Base-by-base conservation (phyloP, 2,797 vertebrate species). In the Pteropus rufus region DNA sequence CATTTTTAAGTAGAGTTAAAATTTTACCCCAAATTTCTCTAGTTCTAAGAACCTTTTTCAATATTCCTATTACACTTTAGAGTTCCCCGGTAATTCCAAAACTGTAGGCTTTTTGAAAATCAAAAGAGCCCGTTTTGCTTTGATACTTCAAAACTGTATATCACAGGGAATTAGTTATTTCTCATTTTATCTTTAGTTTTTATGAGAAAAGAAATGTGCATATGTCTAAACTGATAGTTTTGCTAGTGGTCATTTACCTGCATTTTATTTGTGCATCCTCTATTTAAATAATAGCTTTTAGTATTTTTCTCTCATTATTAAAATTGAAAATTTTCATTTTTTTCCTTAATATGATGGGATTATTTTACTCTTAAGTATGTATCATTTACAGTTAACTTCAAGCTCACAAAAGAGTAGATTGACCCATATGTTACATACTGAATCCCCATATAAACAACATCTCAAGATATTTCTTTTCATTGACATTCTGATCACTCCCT, bases 211-310 rank as follows among this genome's bases (percentile, higher is more conserved):
- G 16, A 58, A 72, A 89, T 69, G n/a, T 89, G 39, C 75, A 5
- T 65, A 21, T 67, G 26, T 70, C 52, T 89, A 77, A 93, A 80
- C 9, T 16, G 31, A 85, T 93, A 56, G 36, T 26, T 88, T 88
- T 70, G 75, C 44, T 36, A 84, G 16, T 31, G 23, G 31, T 76
- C 58, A 65, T 90, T 84, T 87, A 81, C 19, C 3, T 92, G 8
- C 10, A 54, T 60, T 64, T 89, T 39, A 64, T 62, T 52, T 87
- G n/a, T 77, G 29, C 36, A 3, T 91, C 70, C 26, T 75, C 49
- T 79, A 69, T 76, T 80, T 97, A 88, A 89, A 86, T 44, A 95
- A 60, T 49, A 93, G 39, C 15, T 64, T 67, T 85, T 16, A 36
- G 15, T 89, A 36, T 88, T 67, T 93, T 86, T 62, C 64, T 80